Evolutionary conservation across 2,113 vertebrate species (phyloP), one percentile per base, ranked within the genome.

Genomic region (Channa maculata): DNA sequence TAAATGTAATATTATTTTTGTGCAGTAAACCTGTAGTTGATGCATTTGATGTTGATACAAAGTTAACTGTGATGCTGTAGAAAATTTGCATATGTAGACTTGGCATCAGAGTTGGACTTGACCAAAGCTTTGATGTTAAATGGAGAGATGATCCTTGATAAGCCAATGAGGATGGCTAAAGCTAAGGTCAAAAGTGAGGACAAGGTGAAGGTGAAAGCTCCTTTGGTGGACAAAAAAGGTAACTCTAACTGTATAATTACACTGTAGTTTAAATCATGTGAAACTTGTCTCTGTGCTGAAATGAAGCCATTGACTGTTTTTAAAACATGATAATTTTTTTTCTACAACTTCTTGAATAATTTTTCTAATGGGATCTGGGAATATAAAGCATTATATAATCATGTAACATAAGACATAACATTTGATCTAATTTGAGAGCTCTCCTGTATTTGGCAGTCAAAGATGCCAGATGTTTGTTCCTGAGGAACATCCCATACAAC

Each of bases 401-500:
- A 49, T 64, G 9, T 38, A 38, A 37, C 49, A 34, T 38, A 11
- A 15, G 45, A 37, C 15, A 13, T 12, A 3, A 36, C n/a, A 3
- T 53, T 11, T 43, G 46, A 24, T 24, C 24, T 74, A 37, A 75
- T 13, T 37, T 65, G 34, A 53, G 4, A 10, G 39, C 14, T 58
- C 24, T 55, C 6, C 13, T 15, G 45, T 67, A 77, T 58, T 54
- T 51, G 38, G 41, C 85, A 95, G 96, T 92, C 46, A 95, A 93
- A 91, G 93, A 97, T 84, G 86, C 93, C 1, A 94, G 94, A 63
- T 97, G 96, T 0, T 91, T 99, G 63, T 95, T 97, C 80, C 87
- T 98, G 69, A 98, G 97, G 93, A 98, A 98, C 45, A 85, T 99
- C 24, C 96, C 96, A 3, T 96, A 94, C 74, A 92, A 87, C 0